Evolutionary conservation across 92 coral and sea anemone genomes (phyloP), one percentile per base, ranked within the genome.

Genomic region (Phenganax stokvisi): DNA sequence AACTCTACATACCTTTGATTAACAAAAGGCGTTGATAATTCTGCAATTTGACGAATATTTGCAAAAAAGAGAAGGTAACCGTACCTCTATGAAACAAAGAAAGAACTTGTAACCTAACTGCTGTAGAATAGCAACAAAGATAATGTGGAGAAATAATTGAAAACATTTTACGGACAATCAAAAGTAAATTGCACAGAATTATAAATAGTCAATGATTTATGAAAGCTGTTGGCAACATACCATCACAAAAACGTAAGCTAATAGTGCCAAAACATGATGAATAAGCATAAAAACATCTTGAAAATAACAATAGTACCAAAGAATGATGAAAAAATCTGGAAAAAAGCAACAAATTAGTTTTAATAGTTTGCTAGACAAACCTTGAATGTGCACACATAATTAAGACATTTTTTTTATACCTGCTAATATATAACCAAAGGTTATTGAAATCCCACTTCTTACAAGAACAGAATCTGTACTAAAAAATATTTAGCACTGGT

Each of bases 1-100:
- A 47, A 30, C 72, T 63, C 28, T 25, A 80, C 57, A 80, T 74
- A 96, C 99, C 99, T 90, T 80, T 96, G 99, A 74, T 96, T 96
- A 9, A 96, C 99, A 87, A 90, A 96, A 16, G 88, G 89, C 55
- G 99, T 96, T 51, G 99, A 96, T 71, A 92, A 75, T 81, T 96
- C 99, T 13, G 99, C 99, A 66, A 96, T 90, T 84, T 96, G 99
- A 15, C 99, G 96, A 44, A 96, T 69, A 76, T 96, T 96, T 10
- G 97, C 99, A 86, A 87, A 92, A 81, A 87, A 96, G 37, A 91
- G 92, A 58, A 92, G 79, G 30, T 87, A 54, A 8, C 99, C 97
- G 87, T 82, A 84, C 7, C 77, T 80, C 99, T 93, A 58, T 6
- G 56, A 85, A 52, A 71, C 44, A 58, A 56, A 63, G 7, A 30